A percentile compares a stretch with the other conserved stretches of the same genome.
phyloP scores from a whole-genome alignment of 2,888 invertebrate genomes.

The Hemithea aestivaria region DNA sequence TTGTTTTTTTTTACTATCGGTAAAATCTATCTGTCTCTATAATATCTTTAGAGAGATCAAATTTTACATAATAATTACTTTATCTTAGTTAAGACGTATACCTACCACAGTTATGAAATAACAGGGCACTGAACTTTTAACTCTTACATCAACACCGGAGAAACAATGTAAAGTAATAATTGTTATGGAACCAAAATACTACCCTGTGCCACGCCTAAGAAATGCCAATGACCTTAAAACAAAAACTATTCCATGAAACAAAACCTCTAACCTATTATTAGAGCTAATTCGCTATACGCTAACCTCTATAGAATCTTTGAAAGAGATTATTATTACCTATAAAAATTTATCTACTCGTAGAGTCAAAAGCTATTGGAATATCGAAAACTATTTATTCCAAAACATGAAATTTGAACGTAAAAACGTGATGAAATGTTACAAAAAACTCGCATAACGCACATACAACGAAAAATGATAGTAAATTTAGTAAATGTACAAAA shows the following conservation, averaged over 20 bases:
- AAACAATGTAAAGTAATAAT: conserved; percentile 9
- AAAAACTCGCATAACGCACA: too few relatives aligned
- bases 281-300: conserved; percentile 38
- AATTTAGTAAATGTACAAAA: too few relatives aligned
- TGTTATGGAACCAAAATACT: conserved; percentile 22
- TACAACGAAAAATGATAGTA: too few relatives aligned
- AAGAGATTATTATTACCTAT: conserved; percentile 13
- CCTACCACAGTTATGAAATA: background rate
- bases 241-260: conserved; percentile 41
- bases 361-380: background rate
- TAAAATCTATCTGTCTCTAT: too few relatives aligned
- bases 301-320: conserved; percentile 14
- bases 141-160: conserved; percentile 7
- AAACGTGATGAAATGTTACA: too few relatives aligned
- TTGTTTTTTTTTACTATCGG: too few relatives aligned
- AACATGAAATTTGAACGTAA: too few relatives aligned
- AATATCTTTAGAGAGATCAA: too few relatives aligned
- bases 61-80: too few relatives aligned
- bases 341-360: too few relatives aligned
- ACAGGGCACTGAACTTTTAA: conserved; percentile 3
- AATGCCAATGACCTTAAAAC: conserved; percentile 43
- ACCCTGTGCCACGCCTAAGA: conserved; percentile 25
- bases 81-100: too few relatives aligned
- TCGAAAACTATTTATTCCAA: too few relatives aligned
- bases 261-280: conserved; percentile 32